These are phyloP conservation scores for Patagioenas fasciata DNA, from an alignment of 2,113 vertebrate species.

Conservation along the genomic window DNA sequence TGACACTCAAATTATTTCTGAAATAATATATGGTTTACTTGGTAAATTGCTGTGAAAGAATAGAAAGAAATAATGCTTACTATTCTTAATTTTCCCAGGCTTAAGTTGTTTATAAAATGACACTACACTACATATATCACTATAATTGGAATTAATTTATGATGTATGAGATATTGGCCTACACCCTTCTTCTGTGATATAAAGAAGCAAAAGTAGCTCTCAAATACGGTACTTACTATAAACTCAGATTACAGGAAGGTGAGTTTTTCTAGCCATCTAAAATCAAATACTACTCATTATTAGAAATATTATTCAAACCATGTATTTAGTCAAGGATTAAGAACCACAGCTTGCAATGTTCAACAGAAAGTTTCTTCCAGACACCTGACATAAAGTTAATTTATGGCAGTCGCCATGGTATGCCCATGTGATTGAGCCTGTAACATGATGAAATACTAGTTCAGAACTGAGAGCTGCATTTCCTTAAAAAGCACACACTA, in stretches of 20 bases:
- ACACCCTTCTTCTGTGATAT: background rate
- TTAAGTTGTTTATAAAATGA: background rate
- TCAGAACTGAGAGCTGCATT: background rate
- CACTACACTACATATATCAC: background rate
- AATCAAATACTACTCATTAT: background rate
- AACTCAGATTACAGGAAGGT: background rate
- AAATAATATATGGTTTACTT: background rate
- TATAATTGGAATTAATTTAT: background rate
- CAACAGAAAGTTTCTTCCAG: background rate
- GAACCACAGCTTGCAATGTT: background rate
- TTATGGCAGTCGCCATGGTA: background rate
- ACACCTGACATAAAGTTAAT: background rate
- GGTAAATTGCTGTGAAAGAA: background rate
- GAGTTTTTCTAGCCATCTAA: background rate
- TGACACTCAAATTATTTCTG: background rate
- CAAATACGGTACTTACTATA: background rate
- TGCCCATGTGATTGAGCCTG: background rate
- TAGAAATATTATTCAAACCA: background rate
- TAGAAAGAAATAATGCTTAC: background rate
- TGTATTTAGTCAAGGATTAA: background rate
- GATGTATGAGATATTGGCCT: background rate
- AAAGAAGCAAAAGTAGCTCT: background rate
- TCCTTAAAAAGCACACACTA: background rate
- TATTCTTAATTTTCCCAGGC: background rate
- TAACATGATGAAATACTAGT: background rate